These are phyloP conservation scores for Phyllostomus hastatus DNA, from an alignment of 2,113 vertebrate species.

Conservation along the genomic window DNA sequence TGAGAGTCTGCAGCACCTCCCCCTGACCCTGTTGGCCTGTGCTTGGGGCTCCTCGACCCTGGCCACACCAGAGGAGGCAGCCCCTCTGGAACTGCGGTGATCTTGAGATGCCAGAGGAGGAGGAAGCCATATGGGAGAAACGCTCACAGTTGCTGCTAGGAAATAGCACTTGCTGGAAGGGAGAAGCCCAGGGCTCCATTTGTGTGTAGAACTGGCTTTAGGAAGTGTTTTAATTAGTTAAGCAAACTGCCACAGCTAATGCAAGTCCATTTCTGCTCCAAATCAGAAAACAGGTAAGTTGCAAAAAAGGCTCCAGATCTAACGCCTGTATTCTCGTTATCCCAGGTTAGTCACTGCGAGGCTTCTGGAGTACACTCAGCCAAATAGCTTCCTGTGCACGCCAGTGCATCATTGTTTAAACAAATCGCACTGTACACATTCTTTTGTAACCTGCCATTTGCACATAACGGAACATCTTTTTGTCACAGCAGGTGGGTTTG, in stretches of 20 bases:
- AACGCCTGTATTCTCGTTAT: fast-evolving
- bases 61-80: background rate
- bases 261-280: background rate
- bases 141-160: background rate
- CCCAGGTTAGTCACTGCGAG: background rate
- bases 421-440: fast-evolving
- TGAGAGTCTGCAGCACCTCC: background rate
- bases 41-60: background rate
- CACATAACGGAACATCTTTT: fast-evolving
- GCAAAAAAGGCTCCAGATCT: background rate
- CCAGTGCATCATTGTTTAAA: background rate
- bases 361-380: background rate
- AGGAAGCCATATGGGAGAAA: constrained; percentile 39
- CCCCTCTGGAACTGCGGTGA: background rate
- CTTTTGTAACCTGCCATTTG: background rate
- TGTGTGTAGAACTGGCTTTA: constrained; percentile 29
- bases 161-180: background rate
- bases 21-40: background rate
- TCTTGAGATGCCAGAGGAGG: constrained; percentile 48
- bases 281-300: background rate
- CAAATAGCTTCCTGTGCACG: background rate
- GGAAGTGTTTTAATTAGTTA: background rate
- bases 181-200: background rate
- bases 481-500: fast-evolving
- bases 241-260: background rate